Percentiles rank a stretch among this genome's conserved stretches.
Evolutionary conservation across 2,888 invertebrate species (phyloP).

Genomic region (Opisthograptis luteolata): DNA sequence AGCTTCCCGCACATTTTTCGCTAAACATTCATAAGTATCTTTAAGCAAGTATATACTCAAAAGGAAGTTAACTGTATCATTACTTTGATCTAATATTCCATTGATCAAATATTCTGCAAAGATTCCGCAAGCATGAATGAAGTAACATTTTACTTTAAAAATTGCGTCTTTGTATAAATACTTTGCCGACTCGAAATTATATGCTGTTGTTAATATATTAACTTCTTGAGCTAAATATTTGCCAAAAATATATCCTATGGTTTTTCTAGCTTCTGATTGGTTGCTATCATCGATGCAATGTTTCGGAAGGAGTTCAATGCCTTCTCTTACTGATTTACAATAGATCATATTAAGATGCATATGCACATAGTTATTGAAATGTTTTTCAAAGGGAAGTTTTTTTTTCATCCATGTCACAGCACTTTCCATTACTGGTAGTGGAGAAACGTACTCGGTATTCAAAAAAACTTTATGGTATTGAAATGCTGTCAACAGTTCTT

Average conservation of each 20-base stretch:
- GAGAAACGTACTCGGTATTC: constrained; percentile 44
- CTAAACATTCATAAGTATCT: too few relatives aligned
- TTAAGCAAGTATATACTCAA: too few relatives aligned
- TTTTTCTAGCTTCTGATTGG: constrained; percentile 43
- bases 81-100: too few relatives aligned
- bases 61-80: too few relatives aligned
- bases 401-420: constrained; percentile 46
- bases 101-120: too few relatives aligned
- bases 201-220: neutral
- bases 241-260: constrained; percentile 56
- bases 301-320: constrained; percentile 21
- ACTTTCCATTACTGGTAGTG: constrained; percentile 51
- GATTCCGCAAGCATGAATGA: too few relatives aligned
- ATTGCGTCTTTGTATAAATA: too few relatives aligned
- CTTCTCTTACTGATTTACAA: constrained; percentile 53
- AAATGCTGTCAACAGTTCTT: constrained; percentile 39
- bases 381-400: constrained; percentile 49
- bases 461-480: constrained; percentile 44
- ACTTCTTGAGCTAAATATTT: constrained; percentile 33
- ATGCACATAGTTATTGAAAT: constrained; percentile 47
- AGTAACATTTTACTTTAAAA: too few relatives aligned
- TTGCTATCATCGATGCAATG: constrained; percentile 34
- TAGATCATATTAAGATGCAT: constrained; percentile 61
- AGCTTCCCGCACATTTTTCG: too few relatives aligned
- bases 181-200: constrained; percentile 4